A percentile compares a stretch with the other conserved stretches of the same genome.
Evolutionary conservation across 2,797 vertebrate species (phyloP).

Genomic region (Tragelaphus eurycerus): DNA sequence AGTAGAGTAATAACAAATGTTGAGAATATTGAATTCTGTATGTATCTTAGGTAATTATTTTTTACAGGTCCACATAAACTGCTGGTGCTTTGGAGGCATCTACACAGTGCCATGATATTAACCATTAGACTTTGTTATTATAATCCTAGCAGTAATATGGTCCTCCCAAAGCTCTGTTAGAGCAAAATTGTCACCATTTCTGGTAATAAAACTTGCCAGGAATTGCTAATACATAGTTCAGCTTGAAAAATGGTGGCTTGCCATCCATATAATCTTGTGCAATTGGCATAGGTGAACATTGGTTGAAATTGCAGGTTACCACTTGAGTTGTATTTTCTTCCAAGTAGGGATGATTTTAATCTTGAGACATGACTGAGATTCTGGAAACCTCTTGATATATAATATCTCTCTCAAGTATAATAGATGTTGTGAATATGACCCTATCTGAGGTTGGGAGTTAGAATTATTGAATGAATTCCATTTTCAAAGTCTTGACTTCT

Average conservation of each 20-base stretch:
- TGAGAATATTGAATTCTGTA: slow-evolving; percentile 4
- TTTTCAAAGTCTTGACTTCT: slow-evolving; percentile 2
- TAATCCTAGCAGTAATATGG: neutral
- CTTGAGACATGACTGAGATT: slow-evolving; percentile 40
- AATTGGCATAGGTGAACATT: neutral
- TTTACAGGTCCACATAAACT: neutral
- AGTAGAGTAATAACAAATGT: neutral
- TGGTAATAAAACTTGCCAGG: neutral
- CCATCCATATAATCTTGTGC: neutral
- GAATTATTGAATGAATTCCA: slow-evolving; percentile 24
- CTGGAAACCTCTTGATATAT: slow-evolving; percentile 18
- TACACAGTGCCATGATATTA: neutral
- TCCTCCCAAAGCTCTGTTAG: neutral
- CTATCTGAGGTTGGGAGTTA: neutral
- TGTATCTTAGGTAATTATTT: neutral
- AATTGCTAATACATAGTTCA: neutral
- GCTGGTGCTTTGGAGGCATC: neutral
- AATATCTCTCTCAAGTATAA: slow-evolving; percentile 1
- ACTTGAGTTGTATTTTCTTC: slow-evolving; percentile 19
- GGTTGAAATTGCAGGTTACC: slow-evolving; percentile 24
- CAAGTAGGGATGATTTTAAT: neutral
- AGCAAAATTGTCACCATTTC: neutral
- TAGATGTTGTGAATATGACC: neutral
- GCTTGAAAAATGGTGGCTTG: neutral
- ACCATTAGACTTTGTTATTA: slow-evolving; percentile 40